phyloP scores from a whole-genome alignment of 2,888 invertebrate genomes.

The Diloba caeruleocephala region DNA sequence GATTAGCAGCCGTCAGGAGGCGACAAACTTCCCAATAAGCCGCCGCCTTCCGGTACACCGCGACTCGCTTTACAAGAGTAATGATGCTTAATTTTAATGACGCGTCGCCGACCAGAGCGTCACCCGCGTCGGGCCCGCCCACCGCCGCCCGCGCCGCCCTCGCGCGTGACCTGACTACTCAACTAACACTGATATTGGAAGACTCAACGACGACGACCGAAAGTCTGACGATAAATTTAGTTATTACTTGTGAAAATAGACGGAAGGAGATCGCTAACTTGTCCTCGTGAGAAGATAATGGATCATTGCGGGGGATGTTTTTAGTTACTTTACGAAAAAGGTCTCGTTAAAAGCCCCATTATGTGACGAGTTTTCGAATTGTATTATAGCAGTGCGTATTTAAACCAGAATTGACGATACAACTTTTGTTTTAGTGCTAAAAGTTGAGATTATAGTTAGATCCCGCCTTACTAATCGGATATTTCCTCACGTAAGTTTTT shows the following conservation, averaged over 20 bases:
- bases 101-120: conserved; percentile 79
- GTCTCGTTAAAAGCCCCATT: conserved; percentile 85
- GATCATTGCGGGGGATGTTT: conserved; percentile 86
- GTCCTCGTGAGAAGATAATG: conserved; percentile 88
- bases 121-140: conserved; percentile 60
- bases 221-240: conserved; percentile 89
- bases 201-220: conserved; percentile 77
- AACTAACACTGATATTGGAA: conserved; percentile 83
- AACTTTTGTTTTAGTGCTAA: conserved; percentile 68
- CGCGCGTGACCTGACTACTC: conserved; percentile 80
- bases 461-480: conserved; percentile 45
- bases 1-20: conserved; percentile 80
- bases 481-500: conserved; percentile 43
- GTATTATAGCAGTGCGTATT: conserved; percentile 74
- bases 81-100: conserved; percentile 89
- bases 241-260: conserved; percentile 89
- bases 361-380: conserved; percentile 85
- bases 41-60: conserved; percentile 75
- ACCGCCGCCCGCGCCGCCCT: conserved; percentile 63
- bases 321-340: conserved; percentile 85
- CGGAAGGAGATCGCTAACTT: conserved; percentile 89
- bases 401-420: conserved; percentile 73
- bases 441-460: conserved; percentile 72
- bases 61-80: conserved; percentile 85
- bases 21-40: conserved; percentile 85